Evolutionary conservation across 2,888 invertebrate genomes (phyloP), one percentile per base, ranked within the genome.

Genomic region (Temnothorax unifasciatus): DNA sequence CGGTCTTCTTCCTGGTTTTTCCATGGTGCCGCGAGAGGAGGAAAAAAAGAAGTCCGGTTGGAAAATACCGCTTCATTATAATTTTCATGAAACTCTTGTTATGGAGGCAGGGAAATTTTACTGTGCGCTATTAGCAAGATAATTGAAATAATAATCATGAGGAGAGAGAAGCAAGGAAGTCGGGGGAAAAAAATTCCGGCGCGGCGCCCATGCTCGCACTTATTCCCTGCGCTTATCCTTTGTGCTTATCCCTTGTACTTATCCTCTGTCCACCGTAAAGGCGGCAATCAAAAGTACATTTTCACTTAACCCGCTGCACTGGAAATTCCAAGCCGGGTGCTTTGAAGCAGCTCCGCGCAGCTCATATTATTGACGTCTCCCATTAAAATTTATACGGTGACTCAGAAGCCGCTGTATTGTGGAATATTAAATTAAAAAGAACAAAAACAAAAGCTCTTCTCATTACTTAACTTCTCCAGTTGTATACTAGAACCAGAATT

Each of bases 241-340:
- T 25, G 76, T 38, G 18, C 66, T 79, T 59, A 79, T 71, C 79
- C 57, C 54, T 44, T 57, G 69, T 69, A 57, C 77, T 79, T 79
- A 71, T 71, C 47, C 73, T 13, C 57, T 69, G 73, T 59, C 50
- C 47, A 59, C 73, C 57, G 73, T 71, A 47, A 59, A 59, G 47
- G 47, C 79, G 57, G 73, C 73, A 79, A 79, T 79, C 79, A 79
- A 79, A 79, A 79, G 73, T 79, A 59, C 73, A 79, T 79, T 79
- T 79, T 79, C 73, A 73, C 73, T 79, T 73, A 73, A 73, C 38
- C 34, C 73, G 73, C 59, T 44, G 79, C 57, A 21, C 57, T 73
- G 74, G 38, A 73, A 79, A 47, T 59, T 59, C 18, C 57, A 41
- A 29, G 44, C 21, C 79, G 47, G 38, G 73, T 34, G 25, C 47